Evolutionary conservation across 64 coral and sea anemone genomes (phyloP).

Genomic region (Montipora foliosa): DNA sequence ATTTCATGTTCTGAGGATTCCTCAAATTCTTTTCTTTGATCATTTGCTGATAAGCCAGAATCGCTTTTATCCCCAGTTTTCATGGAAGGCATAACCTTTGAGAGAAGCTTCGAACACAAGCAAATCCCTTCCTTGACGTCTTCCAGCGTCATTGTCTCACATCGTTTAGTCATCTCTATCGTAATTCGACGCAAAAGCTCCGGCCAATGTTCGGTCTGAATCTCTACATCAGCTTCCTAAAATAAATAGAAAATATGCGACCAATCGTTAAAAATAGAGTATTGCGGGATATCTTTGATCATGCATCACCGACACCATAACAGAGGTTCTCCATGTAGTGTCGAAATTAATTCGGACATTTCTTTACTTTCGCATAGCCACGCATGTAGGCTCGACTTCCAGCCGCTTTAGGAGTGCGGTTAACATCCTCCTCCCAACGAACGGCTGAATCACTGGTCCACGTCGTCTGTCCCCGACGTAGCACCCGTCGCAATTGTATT

Average conservation of each 20-base stretch:
- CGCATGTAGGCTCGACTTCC: no score
- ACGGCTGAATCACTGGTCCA: no score
- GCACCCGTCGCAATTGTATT: no score
- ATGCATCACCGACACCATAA: no score
- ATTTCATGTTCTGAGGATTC: slow-evolving; percentile 30
- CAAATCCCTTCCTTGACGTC: slow-evolving; percentile 89
- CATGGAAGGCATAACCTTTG: slow-evolving; percentile 95
- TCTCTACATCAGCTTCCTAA: slow-evolving; percentile 93
- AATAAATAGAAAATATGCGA: background rate
- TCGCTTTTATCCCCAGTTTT: slow-evolving; percentile 35
- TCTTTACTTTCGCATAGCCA: no score
- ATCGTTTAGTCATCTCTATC: slow-evolving; percentile 88
- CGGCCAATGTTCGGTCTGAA: slow-evolving; percentile 95
- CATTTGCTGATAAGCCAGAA: background rate
- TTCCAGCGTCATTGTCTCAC: slow-evolving; percentile 75
- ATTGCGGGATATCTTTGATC: no score
- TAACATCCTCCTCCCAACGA: no score
- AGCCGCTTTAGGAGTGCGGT: no score
- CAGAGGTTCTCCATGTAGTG: no score
- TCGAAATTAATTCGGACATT: no score
- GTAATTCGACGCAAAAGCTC: slow-evolving; percentile 79
- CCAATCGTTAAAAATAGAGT: background rate
- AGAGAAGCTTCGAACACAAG: slow-evolving; percentile 92
- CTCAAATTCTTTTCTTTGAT: slow-evolving; percentile 25
- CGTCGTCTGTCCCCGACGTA: no score